phyloP scores from a whole-genome alignment of 2,888 invertebrate species.

The Clanis bilineata region DNA sequence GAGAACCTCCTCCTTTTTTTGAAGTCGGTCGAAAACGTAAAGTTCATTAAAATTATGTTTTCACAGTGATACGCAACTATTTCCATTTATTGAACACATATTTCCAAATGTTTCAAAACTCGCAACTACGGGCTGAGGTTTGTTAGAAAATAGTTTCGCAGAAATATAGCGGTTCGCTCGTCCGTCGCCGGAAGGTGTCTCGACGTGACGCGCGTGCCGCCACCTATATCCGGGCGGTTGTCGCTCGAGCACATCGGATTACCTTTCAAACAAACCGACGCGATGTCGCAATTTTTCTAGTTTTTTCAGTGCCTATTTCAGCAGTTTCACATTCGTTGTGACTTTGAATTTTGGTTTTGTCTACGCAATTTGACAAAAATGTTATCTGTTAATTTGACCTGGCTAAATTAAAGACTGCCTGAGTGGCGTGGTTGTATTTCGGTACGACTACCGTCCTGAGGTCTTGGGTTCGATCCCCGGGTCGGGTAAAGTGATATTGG shows the following conservation, averaged over 20 bases:
- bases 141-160: constrained; percentile 18
- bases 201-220: constrained; percentile 45
- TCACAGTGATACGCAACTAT: not conserved
- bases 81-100: not conserved
- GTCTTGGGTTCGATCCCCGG: too few species aligned
- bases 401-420: too few species aligned
- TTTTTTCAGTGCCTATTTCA: not conserved
- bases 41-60: too few species aligned
- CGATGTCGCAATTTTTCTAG: not conserved
- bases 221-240: constrained; percentile 46
- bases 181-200: constrained; percentile 47
- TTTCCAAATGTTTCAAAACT: not conserved
- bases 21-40: too few species aligned
- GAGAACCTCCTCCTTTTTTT: too few species aligned
- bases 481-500: too few species aligned
- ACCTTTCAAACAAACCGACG: constrained; percentile 27
- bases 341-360: too few species aligned
- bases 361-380: too few species aligned
- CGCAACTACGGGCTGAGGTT: not conserved
- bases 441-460: too few species aligned
- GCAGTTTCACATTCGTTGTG: too few species aligned
- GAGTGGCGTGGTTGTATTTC: too few species aligned
- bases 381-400: too few species aligned
- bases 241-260: constrained; percentile 38
- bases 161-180: constrained; percentile 36